Conservation (phyloP, 2,797 vertebrate genomes). For the Eulemur albifrons region DNA sequence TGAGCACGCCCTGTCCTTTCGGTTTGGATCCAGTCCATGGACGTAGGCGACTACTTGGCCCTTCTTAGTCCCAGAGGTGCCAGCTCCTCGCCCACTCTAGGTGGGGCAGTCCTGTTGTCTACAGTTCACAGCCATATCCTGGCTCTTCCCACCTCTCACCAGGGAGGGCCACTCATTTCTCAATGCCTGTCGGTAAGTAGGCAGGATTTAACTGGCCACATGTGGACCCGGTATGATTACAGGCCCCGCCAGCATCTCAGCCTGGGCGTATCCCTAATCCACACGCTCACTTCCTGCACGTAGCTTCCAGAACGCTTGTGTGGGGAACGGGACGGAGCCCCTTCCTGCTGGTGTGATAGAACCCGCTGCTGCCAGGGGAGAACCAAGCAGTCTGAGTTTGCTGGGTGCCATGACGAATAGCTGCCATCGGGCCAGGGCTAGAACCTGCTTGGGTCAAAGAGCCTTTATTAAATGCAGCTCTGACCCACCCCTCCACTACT, state of each 20-base stretch:
- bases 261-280: not conserved
- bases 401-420: not conserved
- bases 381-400: not conserved
- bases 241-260: not conserved
- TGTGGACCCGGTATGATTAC: not conserved
- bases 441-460: not conserved
- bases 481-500: not conserved
- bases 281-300: not conserved
- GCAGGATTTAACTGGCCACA: not conserved
- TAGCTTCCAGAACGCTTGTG: not conserved
- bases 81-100: not conserved
- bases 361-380: not conserved
- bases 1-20: not conserved
- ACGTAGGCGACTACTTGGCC: not conserved
- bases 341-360: not conserved
- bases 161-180: not conserved
- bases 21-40: accelerated
- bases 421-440: not conserved
- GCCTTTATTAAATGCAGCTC: not conserved
- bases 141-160: not conserved
- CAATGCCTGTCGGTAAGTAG: not conserved
- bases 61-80: not conserved
- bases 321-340: not conserved
- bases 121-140: not conserved
- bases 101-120: not conserved